A percentile compares a stretch with the other conserved stretches of the same genome.
Evolutionary conservation across 2,797 vertebrate genomes (phyloP).

Genomic region (Pseudochirops corinnae): DNA sequence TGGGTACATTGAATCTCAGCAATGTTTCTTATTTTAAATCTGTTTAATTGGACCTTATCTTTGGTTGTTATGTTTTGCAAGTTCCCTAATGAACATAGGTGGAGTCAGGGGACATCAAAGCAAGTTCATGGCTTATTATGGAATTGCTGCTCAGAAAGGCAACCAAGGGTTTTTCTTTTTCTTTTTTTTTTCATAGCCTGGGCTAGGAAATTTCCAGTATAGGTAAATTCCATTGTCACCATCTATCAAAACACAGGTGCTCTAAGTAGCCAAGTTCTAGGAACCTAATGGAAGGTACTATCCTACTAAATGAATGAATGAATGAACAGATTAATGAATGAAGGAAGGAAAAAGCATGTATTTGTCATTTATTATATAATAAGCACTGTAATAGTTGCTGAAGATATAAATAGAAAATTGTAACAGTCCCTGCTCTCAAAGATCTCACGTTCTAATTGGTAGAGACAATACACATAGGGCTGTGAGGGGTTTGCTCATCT

Average conservation of each 20-base stretch:
- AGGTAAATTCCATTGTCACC: not conserved
- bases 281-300: not conserved
- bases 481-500: not conserved
- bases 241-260: not conserved
- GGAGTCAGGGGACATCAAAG: not conserved
- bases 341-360: not conserved
- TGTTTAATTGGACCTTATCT: not conserved
- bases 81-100: slow-evolving; percentile 40
- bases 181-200: not conserved
- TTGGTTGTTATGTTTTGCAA: not conserved
- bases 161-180: not conserved
- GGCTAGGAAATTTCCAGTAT: not conserved
- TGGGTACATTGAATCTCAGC: slow-evolving; percentile 28
- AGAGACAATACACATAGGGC: not conserved
- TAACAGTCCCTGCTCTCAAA: not conserved
- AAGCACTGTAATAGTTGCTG: not conserved
- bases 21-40: slow-evolving; percentile 26
- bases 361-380: not conserved
- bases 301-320: not conserved
- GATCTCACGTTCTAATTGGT: not conserved
- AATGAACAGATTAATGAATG: not conserved
- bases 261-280: not conserved
- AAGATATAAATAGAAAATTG: not conserved
- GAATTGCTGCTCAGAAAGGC: not conserved
- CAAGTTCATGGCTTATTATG: not conserved